phyloP scores from a whole-genome alignment of 2,888 invertebrate species.

The Agrotis clavis region DNA sequence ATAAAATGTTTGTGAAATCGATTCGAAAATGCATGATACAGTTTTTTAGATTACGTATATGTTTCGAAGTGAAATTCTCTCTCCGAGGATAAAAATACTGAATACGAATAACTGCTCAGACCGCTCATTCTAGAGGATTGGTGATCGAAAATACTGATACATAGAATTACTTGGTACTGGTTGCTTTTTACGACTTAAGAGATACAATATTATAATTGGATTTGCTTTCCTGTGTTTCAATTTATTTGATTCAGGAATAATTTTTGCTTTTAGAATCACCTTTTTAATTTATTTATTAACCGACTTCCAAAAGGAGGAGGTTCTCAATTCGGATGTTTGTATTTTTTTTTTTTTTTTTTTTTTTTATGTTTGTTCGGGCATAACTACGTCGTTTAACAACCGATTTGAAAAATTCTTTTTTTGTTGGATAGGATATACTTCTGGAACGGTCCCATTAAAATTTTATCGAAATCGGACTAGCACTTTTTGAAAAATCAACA shows the following conservation, averaged over 20 bases:
- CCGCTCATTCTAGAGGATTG: slow-evolving; percentile 26
- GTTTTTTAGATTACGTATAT: slow-evolving; percentile 53
- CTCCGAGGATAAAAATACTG: slow-evolving; percentile 32
- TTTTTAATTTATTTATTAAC: not conserved
- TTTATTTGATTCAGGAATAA: not conserved
- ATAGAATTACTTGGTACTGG: slow-evolving; percentile 13
- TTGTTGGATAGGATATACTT: too few relatives aligned
- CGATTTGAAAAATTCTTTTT: too few relatives aligned
- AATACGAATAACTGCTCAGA: slow-evolving; percentile 36
- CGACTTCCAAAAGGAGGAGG: too few relatives aligned
- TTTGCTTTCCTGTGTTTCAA: not conserved
- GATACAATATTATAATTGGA: slow-evolving; percentile 17
- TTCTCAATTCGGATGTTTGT: too few relatives aligned
- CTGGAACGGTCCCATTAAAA: too few relatives aligned
- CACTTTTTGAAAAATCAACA: too few relatives aligned
- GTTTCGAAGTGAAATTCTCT: slow-evolving; percentile 33
- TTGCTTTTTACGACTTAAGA: slow-evolving; percentile 6
- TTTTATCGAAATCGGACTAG: too few relatives aligned
- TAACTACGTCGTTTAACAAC: too few relatives aligned
- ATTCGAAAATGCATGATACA: slow-evolving; percentile 57
- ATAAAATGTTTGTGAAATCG: slow-evolving; percentile 65
- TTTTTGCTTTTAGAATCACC: not conserved
- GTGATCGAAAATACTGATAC: slow-evolving; percentile 27
- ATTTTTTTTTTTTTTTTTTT: too few relatives aligned
- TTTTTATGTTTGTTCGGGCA: too few relatives aligned